Base-by-base conservation (phyloP, 2,888 invertebrate species). In the Hyposoter dolosus region DNA sequence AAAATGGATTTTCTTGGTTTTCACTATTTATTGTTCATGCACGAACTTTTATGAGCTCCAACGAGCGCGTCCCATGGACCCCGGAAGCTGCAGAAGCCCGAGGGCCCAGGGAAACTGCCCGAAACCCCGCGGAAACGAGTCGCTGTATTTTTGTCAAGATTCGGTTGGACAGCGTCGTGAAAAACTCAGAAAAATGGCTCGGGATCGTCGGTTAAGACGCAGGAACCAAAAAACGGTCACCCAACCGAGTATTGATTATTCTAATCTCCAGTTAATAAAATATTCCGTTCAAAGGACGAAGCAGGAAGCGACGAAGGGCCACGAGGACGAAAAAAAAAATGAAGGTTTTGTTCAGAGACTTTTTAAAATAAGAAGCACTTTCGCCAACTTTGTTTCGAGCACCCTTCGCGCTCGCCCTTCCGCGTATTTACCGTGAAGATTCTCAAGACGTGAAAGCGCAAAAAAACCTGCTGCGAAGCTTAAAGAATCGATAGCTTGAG, bases 351-450 rank as follows among this genome's bases (percentile, higher is more conserved):
- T 89, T 89, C 88, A 85, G 86, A 89, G 88, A 86, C 89, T 60
- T 90, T 88, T 82, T 84, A 89, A 90, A 90, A 90, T 89, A 89
- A 89, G 88, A 88, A 89, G 88, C 88, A 89, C 89, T 90, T 88
- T 87, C 87, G 50, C 74, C 56, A 85, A 86, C 87, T 89, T 90
- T 90, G 89, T 89, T 90, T 90, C 88, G 77, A 89, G 88, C 82
- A 83, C 88, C 84, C 85, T 82, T 80, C 71, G 10, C 71, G 10
- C 19, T 66, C 83, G 56, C 69, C 81, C 85, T 87, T 65, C 69
- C 82, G 66, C 63, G 78, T 87, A 84, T 87, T 88, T 88, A 87
- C 86, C 77, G 77, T 84, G 74, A 71, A 83, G 87, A 87, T 88
- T 84, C 84, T 45, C 71, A 40, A 43, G 83, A 80, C 69, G 35